Evolutionary conservation across 2,113 vertebrate species (phyloP).

Genomic region (Steatornis caripensis): DNA sequence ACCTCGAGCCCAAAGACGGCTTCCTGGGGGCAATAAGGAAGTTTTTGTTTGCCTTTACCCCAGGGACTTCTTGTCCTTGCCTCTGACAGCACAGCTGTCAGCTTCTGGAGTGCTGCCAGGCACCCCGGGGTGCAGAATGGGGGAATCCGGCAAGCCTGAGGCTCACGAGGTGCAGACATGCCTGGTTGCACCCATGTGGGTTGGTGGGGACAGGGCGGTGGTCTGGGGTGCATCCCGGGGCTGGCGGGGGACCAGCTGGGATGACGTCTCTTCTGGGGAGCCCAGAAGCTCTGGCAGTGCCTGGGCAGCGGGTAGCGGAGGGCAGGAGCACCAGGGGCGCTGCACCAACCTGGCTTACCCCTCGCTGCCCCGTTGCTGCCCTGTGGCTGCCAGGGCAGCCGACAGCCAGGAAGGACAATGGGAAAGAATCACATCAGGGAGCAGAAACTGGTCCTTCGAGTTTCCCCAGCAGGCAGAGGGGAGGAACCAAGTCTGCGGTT

Average conservation of each 20-base stretch:
- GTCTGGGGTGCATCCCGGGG: rapidly evolving
- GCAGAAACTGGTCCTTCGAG: constrained; percentile 30
- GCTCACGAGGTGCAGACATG: neutral
- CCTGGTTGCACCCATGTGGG: neutral
- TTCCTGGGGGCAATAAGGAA: neutral
- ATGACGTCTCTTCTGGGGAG: neutral
- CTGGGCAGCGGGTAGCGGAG: neutral
- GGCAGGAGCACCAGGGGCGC: neutral
- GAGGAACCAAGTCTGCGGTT: neutral
- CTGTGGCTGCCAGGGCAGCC: neutral
- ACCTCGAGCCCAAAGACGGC: neutral
- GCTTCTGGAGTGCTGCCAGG: neutral
- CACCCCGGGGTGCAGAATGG: neutral
- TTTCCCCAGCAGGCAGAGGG: neutral
- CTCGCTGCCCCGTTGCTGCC: neutral
- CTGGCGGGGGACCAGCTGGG: neutral
- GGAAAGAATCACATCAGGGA: neutral
- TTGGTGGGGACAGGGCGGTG: neutral
- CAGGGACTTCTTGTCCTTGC: rapidly evolving
- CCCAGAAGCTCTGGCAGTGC: neutral
- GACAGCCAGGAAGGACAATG: rapidly evolving
- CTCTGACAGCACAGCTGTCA: neutral
- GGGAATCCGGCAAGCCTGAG: neutral
- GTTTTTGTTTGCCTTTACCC: neutral
- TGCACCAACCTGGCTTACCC: neutral